phyloP scores from a whole-genome alignment of 2,888 invertebrate genomes.

The Isoperla grammatica region DNA sequence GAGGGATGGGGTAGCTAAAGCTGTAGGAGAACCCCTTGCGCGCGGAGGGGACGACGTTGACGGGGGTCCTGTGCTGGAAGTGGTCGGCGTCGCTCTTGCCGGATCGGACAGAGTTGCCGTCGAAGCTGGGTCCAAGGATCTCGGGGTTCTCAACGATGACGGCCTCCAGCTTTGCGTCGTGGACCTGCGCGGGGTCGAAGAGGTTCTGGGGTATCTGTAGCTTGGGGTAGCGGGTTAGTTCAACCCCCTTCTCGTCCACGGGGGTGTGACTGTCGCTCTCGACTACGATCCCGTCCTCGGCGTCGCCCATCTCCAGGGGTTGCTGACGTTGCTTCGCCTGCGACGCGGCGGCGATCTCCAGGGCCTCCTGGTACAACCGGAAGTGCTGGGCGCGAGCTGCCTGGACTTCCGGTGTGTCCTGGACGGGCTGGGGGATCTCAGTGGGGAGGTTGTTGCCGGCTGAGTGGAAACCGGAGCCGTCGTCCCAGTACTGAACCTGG shows the following conservation, averaged over 20 bases:
- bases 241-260: slow-evolving; percentile 40
- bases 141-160: slow-evolving; percentile 29
- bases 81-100: background rate
- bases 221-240: slow-evolving; percentile 28
- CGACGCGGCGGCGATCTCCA: slow-evolving; percentile 31
- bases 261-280: slow-evolving; percentile 25
- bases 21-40: too few species aligned
- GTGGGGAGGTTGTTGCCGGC: slow-evolving; percentile 53
- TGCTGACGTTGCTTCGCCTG: slow-evolving; percentile 14
- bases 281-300: slow-evolving; percentile 26
- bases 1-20: too few species aligned
- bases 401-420: slow-evolving; percentile 64
- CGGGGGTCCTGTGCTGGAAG: background rate
- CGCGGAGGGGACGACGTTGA: too few species aligned
- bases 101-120: background rate
- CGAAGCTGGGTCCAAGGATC: slow-evolving; percentile 3
- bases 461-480: slow-evolving; percentile 71
- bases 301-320: slow-evolving; percentile 21
- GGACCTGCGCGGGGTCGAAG: slow-evolving; percentile 25
- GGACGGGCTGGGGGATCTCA: slow-evolving; percentile 46
- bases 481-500: slow-evolving; percentile 67
- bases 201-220: slow-evolving; percentile 24
- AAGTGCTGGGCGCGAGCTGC: slow-evolving; percentile 51
- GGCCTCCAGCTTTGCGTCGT: slow-evolving; percentile 26
- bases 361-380: slow-evolving; percentile 35